Evolutionary conservation across 2,797 vertebrate genomes (phyloP).

Genomic region (Kryptolebias ocellatus): DNA sequence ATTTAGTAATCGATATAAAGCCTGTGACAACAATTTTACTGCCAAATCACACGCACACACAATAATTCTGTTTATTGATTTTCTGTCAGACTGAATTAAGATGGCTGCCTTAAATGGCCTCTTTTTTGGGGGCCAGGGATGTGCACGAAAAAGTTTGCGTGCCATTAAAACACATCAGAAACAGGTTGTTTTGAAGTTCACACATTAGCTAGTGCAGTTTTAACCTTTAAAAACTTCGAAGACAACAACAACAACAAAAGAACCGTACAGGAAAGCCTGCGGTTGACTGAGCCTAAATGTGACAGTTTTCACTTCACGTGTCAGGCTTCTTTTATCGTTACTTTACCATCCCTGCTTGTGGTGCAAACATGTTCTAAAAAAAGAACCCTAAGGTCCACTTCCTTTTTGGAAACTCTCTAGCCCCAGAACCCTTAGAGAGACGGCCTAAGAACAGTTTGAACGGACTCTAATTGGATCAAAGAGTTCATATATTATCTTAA

Average conservation of each 20-base stretch:
- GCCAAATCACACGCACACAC: background rate
- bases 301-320: background rate
- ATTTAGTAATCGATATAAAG: slow-evolving; percentile 2
- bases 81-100: background rate
- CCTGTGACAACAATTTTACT: background rate
- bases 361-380: background rate
- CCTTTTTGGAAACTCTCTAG: too few species aligned
- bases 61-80: slow-evolving; percentile 5
- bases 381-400: too few species aligned
- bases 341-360: background rate
- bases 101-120: background rate
- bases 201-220: too few species aligned
- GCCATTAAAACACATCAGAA: background rate
- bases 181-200: background rate
- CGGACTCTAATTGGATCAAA: too few species aligned
- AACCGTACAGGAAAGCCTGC: background rate
- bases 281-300: background rate
- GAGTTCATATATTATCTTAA: too few species aligned
- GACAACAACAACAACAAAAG: background rate
- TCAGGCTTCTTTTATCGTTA: too few species aligned
- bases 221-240: background rate
- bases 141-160: background rate
- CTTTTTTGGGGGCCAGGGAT: background rate
- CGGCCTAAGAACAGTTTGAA: too few species aligned
- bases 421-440: too few species aligned